Evolutionary conservation across 2,888 invertebrate genomes (phyloP), one percentile per base, ranked within the genome.

Genomic region (Diaphora mendica): DNA sequence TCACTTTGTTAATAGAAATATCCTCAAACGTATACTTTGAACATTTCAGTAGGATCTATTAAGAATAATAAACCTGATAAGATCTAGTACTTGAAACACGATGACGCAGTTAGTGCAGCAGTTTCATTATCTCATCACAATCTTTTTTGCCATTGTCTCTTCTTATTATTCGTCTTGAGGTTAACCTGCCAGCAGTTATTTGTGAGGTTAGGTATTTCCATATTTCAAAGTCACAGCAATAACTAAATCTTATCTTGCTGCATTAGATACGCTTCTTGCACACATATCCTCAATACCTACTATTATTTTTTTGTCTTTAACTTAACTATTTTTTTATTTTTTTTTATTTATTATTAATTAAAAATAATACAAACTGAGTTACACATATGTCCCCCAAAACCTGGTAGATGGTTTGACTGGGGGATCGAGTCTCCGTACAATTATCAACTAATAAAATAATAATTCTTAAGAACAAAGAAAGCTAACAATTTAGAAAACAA

Each of bases 71-170:
- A 68, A n/a, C 7, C 13, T 35, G 64, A 35, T 64, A 69, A 20
- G 55, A 69, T 68, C 55, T 39, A 59, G 17, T 35, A 59, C 39
- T n/a, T 59, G 48, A 51, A 68, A 68, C 23, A n/a, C 7, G 13
- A 69, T 59, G 55, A 59, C 7, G 55, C 44, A 39, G 55, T 66
- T 62, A 73, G 35, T 64, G 48, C 59, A 33, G 72, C 72, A 48
- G 70, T 62, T 72, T 71, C 39, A 80, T 82, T 76, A 79, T 72
- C 74, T 79, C 79, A 84, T 85, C 30, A 71, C 39, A 77, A 84
- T 85, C 82, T 78, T 62, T 51, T 71, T 70, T 64, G 68, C 77
- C 64, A 81, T 85, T 85, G 82, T 82, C 73, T 79, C 75, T 72
- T n/a, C 70, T 66, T 72, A 78, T 74, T 79, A 76, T 81, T 68